Percentiles rank a stretch among this genome's conserved stretches.
Evolutionary conservation across 2,888 invertebrate species (phyloP).

Genomic region (Drosophila ochracea): DNA sequence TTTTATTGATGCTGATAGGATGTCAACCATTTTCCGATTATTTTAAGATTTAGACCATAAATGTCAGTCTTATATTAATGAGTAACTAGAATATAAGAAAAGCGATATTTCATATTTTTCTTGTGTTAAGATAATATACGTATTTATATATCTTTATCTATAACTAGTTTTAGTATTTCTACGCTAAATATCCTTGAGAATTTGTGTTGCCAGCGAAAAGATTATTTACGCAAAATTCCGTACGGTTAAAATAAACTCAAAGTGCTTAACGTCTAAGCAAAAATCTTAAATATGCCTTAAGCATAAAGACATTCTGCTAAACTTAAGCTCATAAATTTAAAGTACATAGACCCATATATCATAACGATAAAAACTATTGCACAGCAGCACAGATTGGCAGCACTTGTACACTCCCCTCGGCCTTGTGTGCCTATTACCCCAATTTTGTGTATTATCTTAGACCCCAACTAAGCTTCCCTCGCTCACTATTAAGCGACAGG

Average conservation of each 20-base stretch:
- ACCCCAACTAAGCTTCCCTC: constrained; percentile 8
- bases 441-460: constrained; percentile 38
- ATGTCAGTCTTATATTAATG: not conserved
- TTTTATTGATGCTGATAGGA: not conserved
- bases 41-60: not conserved
- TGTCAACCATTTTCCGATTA: not conserved
- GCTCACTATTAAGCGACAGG: constrained; percentile 36
- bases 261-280: not conserved
- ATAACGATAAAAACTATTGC: constrained; percentile 48
- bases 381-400: constrained; percentile 37
- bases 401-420: constrained; percentile 8
- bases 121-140: not conserved
- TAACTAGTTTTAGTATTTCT: not conserved
- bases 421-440: constrained; percentile 37
- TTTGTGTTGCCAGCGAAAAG: not conserved
- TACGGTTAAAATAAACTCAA: not conserved
- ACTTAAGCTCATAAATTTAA: constrained; percentile 18
- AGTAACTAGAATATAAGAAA: not conserved
- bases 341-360: constrained; percentile 15
- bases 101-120: not conserved
- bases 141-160: not conserved
- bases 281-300: not conserved
- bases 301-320: not conserved
- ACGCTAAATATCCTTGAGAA: not conserved
- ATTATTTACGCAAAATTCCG: not conserved